Evolutionary conservation across 2,888 invertebrate species (phyloP).

Genomic region (Physocephala rufipes): DNA sequence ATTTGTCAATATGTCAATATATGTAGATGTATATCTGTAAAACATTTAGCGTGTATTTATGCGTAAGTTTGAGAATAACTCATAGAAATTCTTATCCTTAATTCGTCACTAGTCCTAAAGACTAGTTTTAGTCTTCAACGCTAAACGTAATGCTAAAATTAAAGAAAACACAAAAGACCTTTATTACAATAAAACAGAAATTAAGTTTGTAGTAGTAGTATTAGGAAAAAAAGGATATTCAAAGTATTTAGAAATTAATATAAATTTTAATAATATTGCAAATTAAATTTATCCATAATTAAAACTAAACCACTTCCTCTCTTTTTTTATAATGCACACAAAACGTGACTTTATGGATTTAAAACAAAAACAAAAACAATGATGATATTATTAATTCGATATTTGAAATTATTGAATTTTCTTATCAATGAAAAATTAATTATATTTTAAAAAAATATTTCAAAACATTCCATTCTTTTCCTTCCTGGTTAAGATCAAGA

Average conservation of each 20-base stretch:
- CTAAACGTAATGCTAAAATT: too few relatives aligned
- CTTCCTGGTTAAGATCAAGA: slow-evolving; percentile 46
- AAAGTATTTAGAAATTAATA: too few relatives aligned
- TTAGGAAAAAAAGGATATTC: neutral
- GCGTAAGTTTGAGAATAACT: too few relatives aligned
- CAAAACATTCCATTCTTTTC: slow-evolving; percentile 42
- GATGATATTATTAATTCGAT: slow-evolving; percentile 3
- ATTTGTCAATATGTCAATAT: too few relatives aligned
- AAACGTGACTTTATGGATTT: neutral
- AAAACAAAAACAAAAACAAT: neutral
- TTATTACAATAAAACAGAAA: too few relatives aligned
- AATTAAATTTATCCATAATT: slow-evolving; percentile 17
- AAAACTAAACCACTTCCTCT: slow-evolving; percentile 17
- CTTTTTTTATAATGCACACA: neutral
- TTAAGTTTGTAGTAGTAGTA: neutral
- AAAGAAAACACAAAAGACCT: too few relatives aligned
- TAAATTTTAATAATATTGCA: neutral
- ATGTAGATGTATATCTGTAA: too few relatives aligned
- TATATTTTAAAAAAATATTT: too few relatives aligned
- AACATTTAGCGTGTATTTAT: too few relatives aligned
- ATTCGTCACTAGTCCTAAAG: too few relatives aligned
- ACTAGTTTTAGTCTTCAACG: too few relatives aligned
- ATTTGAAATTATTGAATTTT: slow-evolving; percentile 33
- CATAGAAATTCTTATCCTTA: too few relatives aligned
- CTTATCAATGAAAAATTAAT: neutral